Evolutionary conservation across 2,888 invertebrate genomes (phyloP), one percentile per base, ranked within the genome.

Genomic region (Lamellibrachia satsuma): DNA sequence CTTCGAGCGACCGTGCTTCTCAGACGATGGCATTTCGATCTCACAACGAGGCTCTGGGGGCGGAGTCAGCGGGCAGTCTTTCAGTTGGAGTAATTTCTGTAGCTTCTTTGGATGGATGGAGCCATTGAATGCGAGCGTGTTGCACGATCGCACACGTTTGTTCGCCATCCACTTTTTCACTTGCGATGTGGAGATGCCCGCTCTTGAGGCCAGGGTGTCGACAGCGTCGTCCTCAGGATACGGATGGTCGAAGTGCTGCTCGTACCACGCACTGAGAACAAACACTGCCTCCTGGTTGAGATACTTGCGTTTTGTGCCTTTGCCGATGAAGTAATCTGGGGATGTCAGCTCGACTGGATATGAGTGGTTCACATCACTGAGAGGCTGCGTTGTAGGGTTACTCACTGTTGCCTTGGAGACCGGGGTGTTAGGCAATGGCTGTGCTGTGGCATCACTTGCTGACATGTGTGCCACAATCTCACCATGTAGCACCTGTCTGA

Each of bases 91-190:
- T 75, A 94, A 57, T 91, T 93, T 93, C 93, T 95, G 95, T 93
- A 95, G 94, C 93, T 95, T 95, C 94, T 95, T 95, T 92, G 95
- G 95, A 94, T 95, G 95, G 91, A 95, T 95, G 93, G 95, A 95
- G 11, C 95, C 95, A 91, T 95, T 95, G 94, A 95, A 95, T 57
- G 95, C 95, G n/a, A 96, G 94, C 6, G 96, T 96, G 93, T 96
- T 96, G 94, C 94, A 95, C 75, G 95, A 95, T 0, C 96, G 94
- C 8, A 95, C 95, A 90, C 96, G 94, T 93, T 95, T 95, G 94
- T 96, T 96, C 52, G 95, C 96, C 95, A 95, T 95, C 96, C 96
- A 96, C 93, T 96, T 96, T 94, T 95, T 95, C 52, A 96, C 95
- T 93, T 96, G 96, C n/a, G 94, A 93, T 1, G 92, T 93, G 7